phyloP scores from a whole-genome alignment of 2,113 vertebrate species.

The Planiliza haematocheilus region DNA sequence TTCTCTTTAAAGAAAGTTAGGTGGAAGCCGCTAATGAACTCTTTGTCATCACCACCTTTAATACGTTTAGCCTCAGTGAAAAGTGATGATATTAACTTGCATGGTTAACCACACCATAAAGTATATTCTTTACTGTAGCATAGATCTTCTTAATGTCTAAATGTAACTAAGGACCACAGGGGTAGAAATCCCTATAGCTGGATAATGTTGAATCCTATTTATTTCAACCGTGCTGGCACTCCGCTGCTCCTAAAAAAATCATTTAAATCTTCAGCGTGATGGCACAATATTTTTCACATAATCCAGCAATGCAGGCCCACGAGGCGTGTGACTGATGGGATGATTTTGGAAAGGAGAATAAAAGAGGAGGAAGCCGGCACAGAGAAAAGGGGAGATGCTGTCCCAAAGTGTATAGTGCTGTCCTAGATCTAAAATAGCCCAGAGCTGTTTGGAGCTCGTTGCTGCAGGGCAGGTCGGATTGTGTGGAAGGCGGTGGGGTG shows the following conservation, averaged over 20 bases:
- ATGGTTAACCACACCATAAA: background rate
- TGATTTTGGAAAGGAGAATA: slow-evolving; percentile 56
- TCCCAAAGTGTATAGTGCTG: slow-evolving; percentile 65
- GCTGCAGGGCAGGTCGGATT: slow-evolving; percentile 64
- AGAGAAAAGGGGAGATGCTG: slow-evolving; percentile 55
- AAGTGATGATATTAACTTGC: background rate
- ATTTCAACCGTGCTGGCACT: slow-evolving; percentile 3
- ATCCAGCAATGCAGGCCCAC: slow-evolving; percentile 46
- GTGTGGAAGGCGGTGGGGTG: slow-evolving; percentile 7
- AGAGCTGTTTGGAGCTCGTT: slow-evolving; percentile 43
- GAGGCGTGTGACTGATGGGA: slow-evolving; percentile 64
- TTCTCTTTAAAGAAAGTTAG: background rate
- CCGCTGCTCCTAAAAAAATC: background rate
- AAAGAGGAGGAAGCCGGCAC: slow-evolving; percentile 28
- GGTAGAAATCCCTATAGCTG: slow-evolving; percentile 25
- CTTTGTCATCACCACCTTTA: background rate
- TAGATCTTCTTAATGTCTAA: background rate
- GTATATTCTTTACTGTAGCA: background rate
- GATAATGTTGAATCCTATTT: slow-evolving; percentile 24
- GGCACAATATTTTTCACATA: slow-evolving; percentile 40
- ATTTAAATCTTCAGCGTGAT: slow-evolving; percentile 39
- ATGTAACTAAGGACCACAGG: background rate
- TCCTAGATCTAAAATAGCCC: slow-evolving; percentile 79
- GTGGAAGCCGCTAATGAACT: slow-evolving; percentile 16
- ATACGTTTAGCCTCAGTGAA: background rate